Evolutionary conservation across 2,888 invertebrate genomes (phyloP), one percentile per base, ranked within the genome.

Genomic region (Amiota minor): DNA sequence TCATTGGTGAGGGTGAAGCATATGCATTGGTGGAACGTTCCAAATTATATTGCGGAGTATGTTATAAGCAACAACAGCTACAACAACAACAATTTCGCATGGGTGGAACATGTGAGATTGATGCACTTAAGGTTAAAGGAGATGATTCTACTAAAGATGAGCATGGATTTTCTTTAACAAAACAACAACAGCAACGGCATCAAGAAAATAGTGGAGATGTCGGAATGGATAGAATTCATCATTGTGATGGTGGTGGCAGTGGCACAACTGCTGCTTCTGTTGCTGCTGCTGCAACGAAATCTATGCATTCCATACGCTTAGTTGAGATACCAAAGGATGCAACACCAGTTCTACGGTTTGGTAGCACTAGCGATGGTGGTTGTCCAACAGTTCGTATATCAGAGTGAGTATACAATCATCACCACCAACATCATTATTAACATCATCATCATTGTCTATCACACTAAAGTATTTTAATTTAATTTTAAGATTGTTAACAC

Each of bases 1-100:
- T 95, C 88, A 95, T 98, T 82, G 98, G 97, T 76, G 97, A 97
- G 91, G 96, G 96, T 9, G 96, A 98, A 88, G 94, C 96, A 10
- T 98, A 97, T 89, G 97, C 97, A 1, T 91, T 98, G 70, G 94
- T 97, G n/a, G 97, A 97, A 87, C 91, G 97, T 74, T 95, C 96
- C 2, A 95, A 95, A 81, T 91, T 98, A 1, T 98, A 96, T 89
- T 98, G 96, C 87, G 95, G 95, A 2, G 90, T 91, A 69, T 97
- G 97, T 88, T 97, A 96, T 91, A 93, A 67, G 23, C 67, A 45
- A 20, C 67, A 67, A 14, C 49, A 90, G 92, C 93, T 93, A 6
- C 73, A 71, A 8, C 56, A 18, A 0, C 18, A 18, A 20, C 18
- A 56, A 56, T n/a, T 12, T n/a, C 4, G 53, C 4, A 12, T 11